Evolutionary conservation across 2,113 vertebrate species (phyloP).

Genomic region (Tetrao urogallus): DNA sequence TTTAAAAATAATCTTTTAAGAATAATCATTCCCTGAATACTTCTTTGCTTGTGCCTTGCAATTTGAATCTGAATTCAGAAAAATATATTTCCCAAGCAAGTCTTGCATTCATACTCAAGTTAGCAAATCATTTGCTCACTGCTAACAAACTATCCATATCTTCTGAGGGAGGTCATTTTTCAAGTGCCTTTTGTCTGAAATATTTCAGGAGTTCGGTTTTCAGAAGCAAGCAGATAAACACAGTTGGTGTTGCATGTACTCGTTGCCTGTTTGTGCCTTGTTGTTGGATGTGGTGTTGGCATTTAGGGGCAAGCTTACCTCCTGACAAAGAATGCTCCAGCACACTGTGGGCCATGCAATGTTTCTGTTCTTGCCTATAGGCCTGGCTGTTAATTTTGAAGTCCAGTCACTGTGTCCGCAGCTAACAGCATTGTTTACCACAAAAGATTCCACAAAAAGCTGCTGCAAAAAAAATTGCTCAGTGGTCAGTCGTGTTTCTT

Average conservation of each 20-base stretch:
- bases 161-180: not conserved
- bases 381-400: constrained; percentile 52
- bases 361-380: constrained; percentile 21
- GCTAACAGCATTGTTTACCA: constrained; percentile 56
- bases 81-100: not conserved
- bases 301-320: not conserved
- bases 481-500: constrained; percentile 52
- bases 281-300: not conserved
- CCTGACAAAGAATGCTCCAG: not conserved
- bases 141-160: not conserved
- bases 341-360: not conserved
- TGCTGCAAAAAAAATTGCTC: constrained; percentile 40
- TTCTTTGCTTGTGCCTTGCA: not conserved
- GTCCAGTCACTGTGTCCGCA: constrained; percentile 32
- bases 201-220: not conserved
- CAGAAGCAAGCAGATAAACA: not conserved
- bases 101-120: not conserved
- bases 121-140: not conserved
- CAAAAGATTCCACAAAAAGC: constrained; percentile 57
- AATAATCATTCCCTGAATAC: not conserved
- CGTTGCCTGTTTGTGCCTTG: not conserved
- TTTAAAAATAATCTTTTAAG: not conserved
- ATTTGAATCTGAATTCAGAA: not conserved
- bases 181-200: not conserved
- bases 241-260: not conserved